phyloP scores from a whole-genome alignment of 2,113 vertebrate genomes.

The Sylvietta virens region DNA sequence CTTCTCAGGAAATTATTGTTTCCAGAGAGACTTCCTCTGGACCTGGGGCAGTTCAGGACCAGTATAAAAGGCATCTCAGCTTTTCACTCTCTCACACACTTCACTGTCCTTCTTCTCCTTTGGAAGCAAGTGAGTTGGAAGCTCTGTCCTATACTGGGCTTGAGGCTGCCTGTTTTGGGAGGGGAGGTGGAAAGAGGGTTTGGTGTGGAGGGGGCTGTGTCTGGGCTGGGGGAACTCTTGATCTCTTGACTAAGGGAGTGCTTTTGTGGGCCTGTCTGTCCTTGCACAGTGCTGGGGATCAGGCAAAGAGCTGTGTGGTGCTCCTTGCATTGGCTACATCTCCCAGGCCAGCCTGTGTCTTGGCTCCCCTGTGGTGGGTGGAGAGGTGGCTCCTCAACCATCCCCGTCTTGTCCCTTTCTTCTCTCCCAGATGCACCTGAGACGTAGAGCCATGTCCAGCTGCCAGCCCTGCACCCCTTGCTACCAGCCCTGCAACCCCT shows the following conservation, averaged over 20 bases:
- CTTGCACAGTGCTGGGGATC: fast-evolving
- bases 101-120: not conserved
- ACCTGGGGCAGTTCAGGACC: not conserved
- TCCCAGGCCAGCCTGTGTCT: not conserved
- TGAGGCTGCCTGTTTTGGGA: not conserved
- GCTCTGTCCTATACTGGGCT: not conserved
- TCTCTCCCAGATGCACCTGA: not conserved
- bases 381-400: not conserved
- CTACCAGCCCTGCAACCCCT: not conserved
- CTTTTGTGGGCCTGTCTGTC: not conserved
- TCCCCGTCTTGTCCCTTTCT: not conserved
- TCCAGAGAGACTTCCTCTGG: not conserved
- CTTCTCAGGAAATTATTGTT: not conserved
- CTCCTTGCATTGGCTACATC: not conserved
- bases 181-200: not conserved
- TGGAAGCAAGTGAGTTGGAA: not conserved
- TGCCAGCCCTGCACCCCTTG: not conserved
- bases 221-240: not conserved
- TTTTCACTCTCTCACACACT: not conserved
- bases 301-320: fast-evolving
- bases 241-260: not conserved
- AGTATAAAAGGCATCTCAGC: not conserved
- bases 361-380: not conserved
- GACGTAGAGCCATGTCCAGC: not conserved
- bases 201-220: not conserved